Percentiles rank a stretch among this genome's conserved stretches.
Conservation (phyloP, 2,797 vertebrate genomes). For the Rhyacichthys aspro region DNA sequence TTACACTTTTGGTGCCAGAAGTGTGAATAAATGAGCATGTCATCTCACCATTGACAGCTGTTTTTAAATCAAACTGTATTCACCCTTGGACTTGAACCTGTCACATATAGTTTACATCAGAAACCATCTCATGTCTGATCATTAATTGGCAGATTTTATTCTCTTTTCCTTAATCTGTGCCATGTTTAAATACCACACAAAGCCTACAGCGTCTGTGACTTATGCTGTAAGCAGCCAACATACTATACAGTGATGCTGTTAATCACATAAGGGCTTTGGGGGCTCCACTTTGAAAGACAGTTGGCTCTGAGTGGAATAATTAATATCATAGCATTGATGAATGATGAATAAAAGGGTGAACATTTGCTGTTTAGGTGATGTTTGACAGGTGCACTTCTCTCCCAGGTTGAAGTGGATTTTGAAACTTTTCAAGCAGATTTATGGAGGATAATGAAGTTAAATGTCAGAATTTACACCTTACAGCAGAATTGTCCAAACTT, state of each 20-base stretch:
- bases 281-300: conserved; percentile 31
- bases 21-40: conserved; percentile 47
- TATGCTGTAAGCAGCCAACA: conserved; percentile 27
- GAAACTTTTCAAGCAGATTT: too few species aligned
- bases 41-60: conserved; percentile 36
- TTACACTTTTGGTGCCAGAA: conserved; percentile 23
- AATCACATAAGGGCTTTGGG: conserved; percentile 38
- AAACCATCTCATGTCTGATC: conserved; percentile 26
- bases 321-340: conserved; percentile 4
- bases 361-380: too few species aligned
- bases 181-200: conserved; percentile 37
- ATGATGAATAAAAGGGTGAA: too few species aligned
- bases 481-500: too few species aligned
- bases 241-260: conserved; percentile 24
- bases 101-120: neutral
- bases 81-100: conserved; percentile 35
- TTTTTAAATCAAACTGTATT: conserved; percentile 27
- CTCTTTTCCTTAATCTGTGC: conserved; percentile 39
- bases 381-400: too few species aligned
- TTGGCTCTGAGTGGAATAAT: conserved; percentile 1
- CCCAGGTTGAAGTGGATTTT: too few species aligned
- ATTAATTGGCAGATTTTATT: conserved; percentile 42
- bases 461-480: too few species aligned
- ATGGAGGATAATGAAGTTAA: too few species aligned
- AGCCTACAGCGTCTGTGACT: conserved; percentile 24